Evolutionary conservation across 2,113 vertebrate species (phyloP), one percentile per base, ranked within the genome.

Genomic region (Ptilorrhoa leucosticta): DNA sequence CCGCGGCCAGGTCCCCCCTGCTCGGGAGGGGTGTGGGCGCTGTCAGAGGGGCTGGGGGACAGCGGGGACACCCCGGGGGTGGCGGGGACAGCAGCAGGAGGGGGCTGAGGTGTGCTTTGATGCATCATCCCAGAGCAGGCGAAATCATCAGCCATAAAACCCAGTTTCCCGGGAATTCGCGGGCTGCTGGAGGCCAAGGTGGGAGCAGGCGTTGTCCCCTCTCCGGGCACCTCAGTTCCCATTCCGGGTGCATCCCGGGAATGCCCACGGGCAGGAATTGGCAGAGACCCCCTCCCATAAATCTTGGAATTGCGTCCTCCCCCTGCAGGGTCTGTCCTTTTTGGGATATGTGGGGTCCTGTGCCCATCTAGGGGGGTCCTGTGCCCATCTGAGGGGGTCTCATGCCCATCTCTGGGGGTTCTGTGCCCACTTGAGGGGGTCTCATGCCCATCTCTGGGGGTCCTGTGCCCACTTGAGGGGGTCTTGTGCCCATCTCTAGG

Each of bases 311-410:
- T 35, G 18, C 33, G 64, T 57, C 14, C 35, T 31, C 31, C 7
- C 39, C 1, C 53, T 7, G 1, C 20, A 13, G 48, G 56, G 9
- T 64, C 33, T 12, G 26, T 23, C 39, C 63, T 10, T 60, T 27
- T 24, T 5, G 2, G 48, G 75, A 17, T 4, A 1, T 2, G 14
- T 0, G 13, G 31, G 31, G 31, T 5, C n/a, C 28, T 1, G 6
- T 10, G 15, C 30, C 51, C 17, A 54, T 12, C 53, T 15, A 2
- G 1, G 8, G 27, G 44, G 19, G 33, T 28, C 42, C n/a, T 1
- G 6, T 27, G 27, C 47, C 81, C 7, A 2, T 3, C 13, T 37
- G 16, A 14, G 48, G 47, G 47, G 21, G 22, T 47, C 22, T 8
- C 11, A 4, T 22, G 21, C 21, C 45, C 45, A 23, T 7, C 6